phyloP scores from a whole-genome alignment of 2,113 vertebrate species.

The Phalacrocorax pelagicus region DNA sequence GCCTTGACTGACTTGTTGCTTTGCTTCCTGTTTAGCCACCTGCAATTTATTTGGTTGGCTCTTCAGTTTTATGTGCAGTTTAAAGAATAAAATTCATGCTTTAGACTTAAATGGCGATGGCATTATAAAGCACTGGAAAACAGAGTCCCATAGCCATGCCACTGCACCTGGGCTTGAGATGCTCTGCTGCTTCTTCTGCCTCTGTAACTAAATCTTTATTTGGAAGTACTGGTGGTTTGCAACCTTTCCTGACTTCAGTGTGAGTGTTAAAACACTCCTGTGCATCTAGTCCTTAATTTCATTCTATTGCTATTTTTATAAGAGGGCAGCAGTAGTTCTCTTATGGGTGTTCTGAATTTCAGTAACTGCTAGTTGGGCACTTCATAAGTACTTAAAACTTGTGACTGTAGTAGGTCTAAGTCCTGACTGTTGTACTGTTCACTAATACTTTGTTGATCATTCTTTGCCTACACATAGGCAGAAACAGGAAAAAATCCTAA shows the following conservation, averaged over 20 bases:
- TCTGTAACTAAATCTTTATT: background rate
- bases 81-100: background rate
- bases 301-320: background rate
- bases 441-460: background rate
- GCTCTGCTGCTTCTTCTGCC: background rate
- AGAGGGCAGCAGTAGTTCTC: background rate
- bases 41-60: background rate
- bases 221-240: background rate
- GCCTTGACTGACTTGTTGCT: background rate
- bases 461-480: too few species aligned
- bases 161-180: background rate
- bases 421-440: background rate
- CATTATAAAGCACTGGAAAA: background rate
- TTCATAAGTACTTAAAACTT: background rate
- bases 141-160: background rate
- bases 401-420: background rate
- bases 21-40: background rate
- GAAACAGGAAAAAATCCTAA: too few species aligned
- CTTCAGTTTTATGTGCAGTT: accelerated
- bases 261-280: background rate
- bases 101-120: background rate
- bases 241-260: background rate
- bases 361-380: background rate
- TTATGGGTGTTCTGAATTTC: background rate
- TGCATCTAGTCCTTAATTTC: background rate